Base-by-base conservation (phyloP, 1,140 invertebrate species). In the Cyphomyrmex costatus region DNA sequence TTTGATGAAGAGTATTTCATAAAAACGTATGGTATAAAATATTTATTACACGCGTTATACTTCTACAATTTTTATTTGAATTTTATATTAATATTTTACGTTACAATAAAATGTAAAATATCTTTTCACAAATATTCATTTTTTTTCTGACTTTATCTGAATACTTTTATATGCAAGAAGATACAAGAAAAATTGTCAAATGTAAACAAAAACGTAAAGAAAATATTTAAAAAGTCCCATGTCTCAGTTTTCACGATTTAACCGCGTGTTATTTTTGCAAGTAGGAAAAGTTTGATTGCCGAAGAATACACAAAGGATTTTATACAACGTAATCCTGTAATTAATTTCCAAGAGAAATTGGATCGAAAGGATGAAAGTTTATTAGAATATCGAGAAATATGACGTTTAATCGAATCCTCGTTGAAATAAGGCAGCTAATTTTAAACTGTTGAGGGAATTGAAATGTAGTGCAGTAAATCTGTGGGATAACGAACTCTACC, bases 391-490 rank as follows among this genome's bases (percentile, higher is more conserved):
- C 36, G 58, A 27, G 19, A 36, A n/a, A 24, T 30, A n/a, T 19
- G 53, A 27, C 16, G 19, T 60, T 58, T 46, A 27, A 77, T 46
- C 5, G 12, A 27, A 65, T 36, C 1, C 6, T 79, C 8, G 58
- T 16, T 42, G 42, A 51, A 42, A n/a, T n/a, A n/a, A 46, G 36
- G 19, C n/a, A 77, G 6, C 33, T 27, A 27, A 76, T 65, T 79
- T 66, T n/a, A 66, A 27, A 51, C 21, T 7, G 14, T 53, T 33
- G 3, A 12, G 27, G 27, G 30, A 68, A 66, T 36, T 36, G 42
- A 80, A 56, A 71, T 14, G 24, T 27, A 21, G 6, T 42, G 46
- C 21, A 21, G 61, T 80, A 68, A 70, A 70, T 42, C 24, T 42
- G 33, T 19, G 74, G 36, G 46, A 36, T 68, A 78, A 21, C 53